Evolutionary conservation across 1,140 invertebrate species (phyloP), one percentile per base, ranked within the genome.

Genomic region (Zophobas morio): DNA sequence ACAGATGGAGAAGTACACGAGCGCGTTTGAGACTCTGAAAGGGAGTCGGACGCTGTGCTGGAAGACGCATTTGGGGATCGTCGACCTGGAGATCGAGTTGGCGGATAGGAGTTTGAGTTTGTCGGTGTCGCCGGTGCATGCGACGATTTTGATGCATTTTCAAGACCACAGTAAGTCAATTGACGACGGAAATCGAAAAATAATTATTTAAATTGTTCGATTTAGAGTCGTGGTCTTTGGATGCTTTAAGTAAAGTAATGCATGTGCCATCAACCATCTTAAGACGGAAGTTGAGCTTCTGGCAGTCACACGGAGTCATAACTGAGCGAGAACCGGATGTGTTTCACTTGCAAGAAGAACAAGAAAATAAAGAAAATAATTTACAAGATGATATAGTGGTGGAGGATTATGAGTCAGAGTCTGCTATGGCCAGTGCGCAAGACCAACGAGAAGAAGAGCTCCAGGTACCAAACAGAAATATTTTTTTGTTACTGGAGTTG

Each of bases 141-240:
- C 97, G 0, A 95, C 96, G 0, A 94, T 99, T 70, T 95, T 99
- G 75, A 94, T 96, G 89, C 93, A 98, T 86, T 99, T 99, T 86
- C 94, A 99, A 88, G 91, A 94, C 82, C 95, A 97, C 88, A 90
- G 93, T 94, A 88, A 86, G 84, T 86, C 56, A 57, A 33, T 60
- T 33, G 33, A 56, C n/a, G n/a, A 60, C 56, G 20, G 3, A 2
- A 60, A 60, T 32, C 37, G 36, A 53, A 5, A 2, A 74, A 35
- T 70, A 46, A 37, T 51, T n/a, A 37, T 36, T 57, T 63, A 20
- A 20, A 20, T 20, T 49, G 56, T 88, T 87, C 34, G 80, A 20
- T 20, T 20, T 20, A 93, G 92, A 88, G 78, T 90, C 94, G 85
- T 97, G 96, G 96, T 89, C 90, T 5, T 87, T 98, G 51, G 94